Base-by-base conservation (phyloP, 1,140 invertebrate genomes). In the Lutraria rhynchaena region DNA sequence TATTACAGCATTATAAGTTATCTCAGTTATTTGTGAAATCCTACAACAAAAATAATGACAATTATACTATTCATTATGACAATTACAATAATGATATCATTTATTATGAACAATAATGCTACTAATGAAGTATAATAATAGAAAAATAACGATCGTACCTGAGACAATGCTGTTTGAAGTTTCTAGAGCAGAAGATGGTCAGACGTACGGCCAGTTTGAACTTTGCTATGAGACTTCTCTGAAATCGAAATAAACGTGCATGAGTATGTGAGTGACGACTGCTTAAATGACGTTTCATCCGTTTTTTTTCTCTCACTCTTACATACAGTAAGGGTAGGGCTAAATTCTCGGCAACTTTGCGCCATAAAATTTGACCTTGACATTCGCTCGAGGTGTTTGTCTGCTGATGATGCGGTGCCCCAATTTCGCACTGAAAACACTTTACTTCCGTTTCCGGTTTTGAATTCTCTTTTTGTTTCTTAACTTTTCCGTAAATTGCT, bases 101-200 rank as follows among this genome's bases (percentile, higher is more conserved):
- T 57, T 9, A 15, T 24, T 13, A 24, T 11, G 9, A 57, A 13
- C 15, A 15, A n/a, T 49, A n/a, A 13, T 11, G 11, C 11, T 49
- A n/a, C 11, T 49, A 49, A 13, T 13, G n/a, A 49, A 11, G n/a
- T 49, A 3, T 22, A 0, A 19, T 11, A n/a, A n/a, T 41, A 41
- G 37, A n/a, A 77, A 27, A 51, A 24, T 9, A 37, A n/a, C n/a
- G n/a, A n/a, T n/a, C 76, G 74, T 74, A 84, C 83, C 73, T 81
- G 4, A 81, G 44, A 63, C 83, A 84, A 58, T 84, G 83, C 35
- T 75, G n/a, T 19, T 61, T 75, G 46, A 80, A 81, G 15, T 63
- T 81, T 55, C 65, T 74, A 0, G 69, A 46, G 51, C 83, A 84
- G 57, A 78, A 84, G 27, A 84, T 35, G 11, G 71, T 51, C 24